These are phyloP conservation scores for Sciurus vulgaris DNA, from an alignment of 2,797 vertebrate genomes.

Conservation along the genomic window DNA sequence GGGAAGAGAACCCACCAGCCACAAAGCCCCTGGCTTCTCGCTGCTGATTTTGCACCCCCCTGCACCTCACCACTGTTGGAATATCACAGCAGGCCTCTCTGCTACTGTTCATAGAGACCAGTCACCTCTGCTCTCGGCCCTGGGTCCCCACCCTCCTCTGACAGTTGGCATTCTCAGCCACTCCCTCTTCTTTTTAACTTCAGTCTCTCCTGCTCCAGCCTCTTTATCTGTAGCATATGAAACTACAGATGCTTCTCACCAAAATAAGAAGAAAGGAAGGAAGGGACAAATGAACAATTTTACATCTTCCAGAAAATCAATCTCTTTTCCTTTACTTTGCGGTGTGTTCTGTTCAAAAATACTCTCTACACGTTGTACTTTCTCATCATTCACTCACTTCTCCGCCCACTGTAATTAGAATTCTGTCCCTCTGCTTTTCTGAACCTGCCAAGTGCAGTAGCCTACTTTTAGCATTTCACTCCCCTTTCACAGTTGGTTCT, in stretches of 20 bases:
- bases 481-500: background rate
- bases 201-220: background rate
- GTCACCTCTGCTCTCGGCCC: background rate
- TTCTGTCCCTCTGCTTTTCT: background rate
- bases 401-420: background rate
- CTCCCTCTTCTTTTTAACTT: background rate
- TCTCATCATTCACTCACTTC: background rate
- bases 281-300: background rate
- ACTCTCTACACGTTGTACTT: background rate
- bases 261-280: background rate
- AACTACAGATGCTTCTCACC: background rate
- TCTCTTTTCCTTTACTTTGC: background rate
- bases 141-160: background rate
- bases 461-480: conserved; percentile 53
- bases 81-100: background rate
- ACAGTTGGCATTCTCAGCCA: background rate
- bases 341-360: background rate
- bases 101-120: background rate
- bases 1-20: background rate
- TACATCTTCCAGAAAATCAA: background rate
- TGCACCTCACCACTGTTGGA: too few relatives aligned
- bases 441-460: conserved; percentile 64
- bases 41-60: background rate
- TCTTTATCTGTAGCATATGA: background rate
- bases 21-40: background rate